These are phyloP conservation scores for Sycophaga agraensis DNA, from an alignment of 1,140 invertebrate species.

Conservation along the genomic window DNA sequence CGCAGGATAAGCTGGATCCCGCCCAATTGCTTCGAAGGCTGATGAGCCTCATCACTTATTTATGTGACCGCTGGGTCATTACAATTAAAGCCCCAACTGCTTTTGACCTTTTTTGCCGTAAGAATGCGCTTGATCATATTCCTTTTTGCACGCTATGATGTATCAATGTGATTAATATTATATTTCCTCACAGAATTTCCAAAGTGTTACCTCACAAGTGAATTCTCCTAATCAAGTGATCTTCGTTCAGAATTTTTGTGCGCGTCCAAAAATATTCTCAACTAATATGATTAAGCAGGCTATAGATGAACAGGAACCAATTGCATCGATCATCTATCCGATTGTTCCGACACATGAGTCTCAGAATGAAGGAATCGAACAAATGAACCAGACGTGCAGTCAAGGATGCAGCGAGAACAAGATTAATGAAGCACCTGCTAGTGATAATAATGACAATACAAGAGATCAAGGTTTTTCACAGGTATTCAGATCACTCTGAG, in stretches of 20 bases:
- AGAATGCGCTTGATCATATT: too few species aligned
- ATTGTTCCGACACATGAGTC: background rate
- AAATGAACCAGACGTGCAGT: background rate
- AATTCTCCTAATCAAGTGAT: slow-evolving; percentile 29
- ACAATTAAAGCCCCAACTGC: too few species aligned
- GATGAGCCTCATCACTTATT: background rate
- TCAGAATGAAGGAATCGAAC: background rate
- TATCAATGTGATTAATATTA: too few species aligned
- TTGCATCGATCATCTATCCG: background rate
- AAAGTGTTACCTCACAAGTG: background rate
- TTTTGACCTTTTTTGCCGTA: too few species aligned
- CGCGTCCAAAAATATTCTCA: slow-evolving; percentile 10
- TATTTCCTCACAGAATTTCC: background rate
- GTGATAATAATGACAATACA: background rate
- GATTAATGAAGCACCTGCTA: background rate
- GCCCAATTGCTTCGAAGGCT: background rate
- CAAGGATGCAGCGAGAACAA: background rate
- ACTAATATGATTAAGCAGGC: background rate
- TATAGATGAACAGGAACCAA: too few species aligned
- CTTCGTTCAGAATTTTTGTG: slow-evolving; percentile 33
- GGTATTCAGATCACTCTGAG: background rate
- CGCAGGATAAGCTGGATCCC: too few species aligned
- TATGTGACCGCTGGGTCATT: too few species aligned
- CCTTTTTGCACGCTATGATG: too few species aligned
- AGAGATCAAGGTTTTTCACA: background rate